Evolutionary conservation across 2,888 invertebrate species (phyloP).

Genomic region (Tetanocera ferruginea): DNA sequence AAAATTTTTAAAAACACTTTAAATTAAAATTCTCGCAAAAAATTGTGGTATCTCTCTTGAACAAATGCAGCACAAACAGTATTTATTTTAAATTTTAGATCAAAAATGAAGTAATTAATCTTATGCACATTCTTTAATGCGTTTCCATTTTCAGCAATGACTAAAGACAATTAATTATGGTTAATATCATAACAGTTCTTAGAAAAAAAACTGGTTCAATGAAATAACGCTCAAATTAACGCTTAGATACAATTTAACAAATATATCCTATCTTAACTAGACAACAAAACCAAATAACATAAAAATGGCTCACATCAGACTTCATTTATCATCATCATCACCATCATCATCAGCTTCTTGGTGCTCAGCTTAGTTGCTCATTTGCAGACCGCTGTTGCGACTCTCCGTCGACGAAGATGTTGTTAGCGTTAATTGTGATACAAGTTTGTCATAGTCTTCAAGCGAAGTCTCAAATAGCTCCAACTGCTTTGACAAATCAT

Average conservation of each 20-base stretch:
- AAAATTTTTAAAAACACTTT: too few species aligned
- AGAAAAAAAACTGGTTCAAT: too few species aligned
- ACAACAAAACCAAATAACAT: slow-evolving; percentile 28
- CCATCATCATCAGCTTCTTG: too few species aligned
- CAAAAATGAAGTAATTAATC: too few species aligned
- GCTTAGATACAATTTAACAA: slow-evolving; percentile 36
- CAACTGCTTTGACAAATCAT: slow-evolving; percentile 68
- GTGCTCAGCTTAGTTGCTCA: slow-evolving; percentile 57
- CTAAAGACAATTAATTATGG: too few species aligned
- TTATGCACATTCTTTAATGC: too few species aligned
- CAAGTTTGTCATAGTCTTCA: slow-evolving; percentile 69
- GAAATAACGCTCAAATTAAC: slow-evolving; percentile 22
- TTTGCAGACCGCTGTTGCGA: slow-evolving; percentile 64
- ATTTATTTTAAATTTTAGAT: background rate
- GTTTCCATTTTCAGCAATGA: too few species aligned
- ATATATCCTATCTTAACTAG: slow-evolving; percentile 13
- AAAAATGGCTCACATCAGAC: slow-evolving; percentile 28
- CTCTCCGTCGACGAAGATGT: slow-evolving; percentile 64
- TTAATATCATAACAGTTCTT: too few species aligned
- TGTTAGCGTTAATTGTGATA: slow-evolving; percentile 65
- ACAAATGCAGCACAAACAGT: background rate
- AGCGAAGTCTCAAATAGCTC: slow-evolving; percentile 70
- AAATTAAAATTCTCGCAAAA: too few species aligned
- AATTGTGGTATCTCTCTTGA: background rate
- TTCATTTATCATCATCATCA: background rate